phyloP scores from a whole-genome alignment of 2,888 invertebrate genomes.

The Athalia circularis region DNA sequence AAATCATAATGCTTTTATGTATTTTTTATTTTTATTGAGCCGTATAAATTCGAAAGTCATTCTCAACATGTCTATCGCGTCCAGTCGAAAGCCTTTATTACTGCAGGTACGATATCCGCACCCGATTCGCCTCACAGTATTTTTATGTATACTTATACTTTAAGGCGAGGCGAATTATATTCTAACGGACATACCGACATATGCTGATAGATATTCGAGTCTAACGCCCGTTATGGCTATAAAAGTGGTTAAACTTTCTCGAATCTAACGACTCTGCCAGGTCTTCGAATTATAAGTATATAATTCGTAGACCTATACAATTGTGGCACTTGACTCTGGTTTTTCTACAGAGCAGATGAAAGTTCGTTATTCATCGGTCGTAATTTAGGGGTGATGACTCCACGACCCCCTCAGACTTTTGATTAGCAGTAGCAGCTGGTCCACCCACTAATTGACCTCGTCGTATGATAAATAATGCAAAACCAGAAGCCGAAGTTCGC shows the following conservation, averaged over 20 bases:
- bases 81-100: conserved; percentile 16
- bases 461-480: conserved; percentile 58
- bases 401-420: not conserved
- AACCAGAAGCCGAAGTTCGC: conserved; percentile 64
- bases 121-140: not conserved
- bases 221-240: not conserved
- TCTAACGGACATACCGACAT: not conserved
- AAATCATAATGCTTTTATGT: too few relatives aligned
- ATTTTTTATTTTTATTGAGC: conserved; percentile 8
- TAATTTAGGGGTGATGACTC: not conserved
- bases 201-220: conserved; percentile 21
- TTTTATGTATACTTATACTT: not conserved
- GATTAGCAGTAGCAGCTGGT: not conserved
- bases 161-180: conserved; percentile 3
- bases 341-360: not conserved
- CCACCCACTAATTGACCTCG: conserved; percentile 50
- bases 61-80: conserved; percentile 1
- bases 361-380: not conserved
- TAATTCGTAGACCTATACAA: not conserved
- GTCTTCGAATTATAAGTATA: not conserved
- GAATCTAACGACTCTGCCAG: not conserved
- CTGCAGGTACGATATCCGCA: not conserved
- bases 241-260: conserved; percentile 32
- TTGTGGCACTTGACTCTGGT: not conserved
- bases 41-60: conserved; percentile 29